Conservation (phyloP, 1,140 invertebrate species). For the Papilio polytes region DNA sequence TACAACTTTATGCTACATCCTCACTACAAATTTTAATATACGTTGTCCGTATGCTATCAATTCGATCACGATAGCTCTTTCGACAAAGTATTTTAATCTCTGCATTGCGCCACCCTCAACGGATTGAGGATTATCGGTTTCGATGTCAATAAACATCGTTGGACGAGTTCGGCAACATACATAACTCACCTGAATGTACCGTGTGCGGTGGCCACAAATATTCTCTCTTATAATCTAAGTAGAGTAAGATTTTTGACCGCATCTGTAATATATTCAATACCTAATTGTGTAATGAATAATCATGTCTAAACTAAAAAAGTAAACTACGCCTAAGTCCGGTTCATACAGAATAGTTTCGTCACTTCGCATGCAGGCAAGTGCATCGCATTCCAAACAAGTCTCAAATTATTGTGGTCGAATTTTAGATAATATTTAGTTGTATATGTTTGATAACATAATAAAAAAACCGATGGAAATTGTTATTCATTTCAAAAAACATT, state of each 20-base stretch:
- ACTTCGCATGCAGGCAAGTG: too few species aligned
- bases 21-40: not conserved
- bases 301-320: too few species aligned
- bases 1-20: not conserved
- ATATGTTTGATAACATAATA: too few species aligned
- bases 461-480: too few species aligned
- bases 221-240: not conserved
- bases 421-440: too few species aligned
- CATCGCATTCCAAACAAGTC: too few species aligned
- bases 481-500: too few species aligned
- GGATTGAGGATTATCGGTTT: conserved; percentile 38
- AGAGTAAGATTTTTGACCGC: too few species aligned
- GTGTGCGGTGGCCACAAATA: not conserved
- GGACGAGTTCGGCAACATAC: conserved; percentile 15
- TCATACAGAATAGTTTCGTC: too few species aligned
- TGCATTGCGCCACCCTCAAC: conserved; percentile 36
- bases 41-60: not conserved
- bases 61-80: conserved; percentile 21
- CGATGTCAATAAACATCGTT: conserved; percentile 32
- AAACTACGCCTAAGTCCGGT: too few species aligned
- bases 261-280: not conserved
- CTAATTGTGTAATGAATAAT: too few species aligned
- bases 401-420: too few species aligned
- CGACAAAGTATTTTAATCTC: conserved; percentile 38
- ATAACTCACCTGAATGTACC: conserved; percentile 1